Evolutionary conservation across 2,888 invertebrate genomes (phyloP).

Genomic region (Bellardia pandia): DNA sequence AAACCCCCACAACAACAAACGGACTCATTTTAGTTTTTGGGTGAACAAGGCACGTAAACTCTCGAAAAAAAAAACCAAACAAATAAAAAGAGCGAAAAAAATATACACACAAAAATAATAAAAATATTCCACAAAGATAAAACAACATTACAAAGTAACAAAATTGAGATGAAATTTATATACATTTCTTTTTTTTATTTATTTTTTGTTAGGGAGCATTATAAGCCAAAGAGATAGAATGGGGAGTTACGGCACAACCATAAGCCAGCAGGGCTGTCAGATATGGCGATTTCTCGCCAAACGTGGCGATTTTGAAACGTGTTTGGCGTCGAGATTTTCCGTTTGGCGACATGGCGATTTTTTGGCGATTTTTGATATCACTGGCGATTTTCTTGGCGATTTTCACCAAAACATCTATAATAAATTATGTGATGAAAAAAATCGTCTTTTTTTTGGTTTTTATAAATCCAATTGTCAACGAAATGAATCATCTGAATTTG

Average conservation of each 20-base stretch:
- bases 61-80: neutral
- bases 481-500: too few species aligned
- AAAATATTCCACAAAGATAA: neutral
- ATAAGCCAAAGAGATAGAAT: neutral
- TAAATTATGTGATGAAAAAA: too few species aligned
- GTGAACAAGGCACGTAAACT: constrained; percentile 46
- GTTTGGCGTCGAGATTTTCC: too few species aligned
- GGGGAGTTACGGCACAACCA: neutral
- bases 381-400: too few species aligned
- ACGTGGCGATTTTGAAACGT: too few species aligned
- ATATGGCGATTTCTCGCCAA: too few species aligned
- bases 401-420: too few species aligned
- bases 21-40: constrained; percentile 10
- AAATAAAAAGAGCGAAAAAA: constrained; percentile 8
- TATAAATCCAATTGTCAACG: too few species aligned
- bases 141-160: constrained; percentile 57
- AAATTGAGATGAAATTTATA: constrained; percentile 53
- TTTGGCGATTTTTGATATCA: too few species aligned
- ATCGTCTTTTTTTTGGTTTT: too few species aligned
- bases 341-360: too few species aligned
- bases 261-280: too few species aligned
- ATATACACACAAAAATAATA: neutral
- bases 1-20: constrained; percentile 6
- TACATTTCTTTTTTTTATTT: neutral
- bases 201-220: neutral